These are phyloP conservation scores for Psammodynastes pulverulentus DNA, from an alignment of 2,113 vertebrate species.

Conservation along the genomic window DNA sequence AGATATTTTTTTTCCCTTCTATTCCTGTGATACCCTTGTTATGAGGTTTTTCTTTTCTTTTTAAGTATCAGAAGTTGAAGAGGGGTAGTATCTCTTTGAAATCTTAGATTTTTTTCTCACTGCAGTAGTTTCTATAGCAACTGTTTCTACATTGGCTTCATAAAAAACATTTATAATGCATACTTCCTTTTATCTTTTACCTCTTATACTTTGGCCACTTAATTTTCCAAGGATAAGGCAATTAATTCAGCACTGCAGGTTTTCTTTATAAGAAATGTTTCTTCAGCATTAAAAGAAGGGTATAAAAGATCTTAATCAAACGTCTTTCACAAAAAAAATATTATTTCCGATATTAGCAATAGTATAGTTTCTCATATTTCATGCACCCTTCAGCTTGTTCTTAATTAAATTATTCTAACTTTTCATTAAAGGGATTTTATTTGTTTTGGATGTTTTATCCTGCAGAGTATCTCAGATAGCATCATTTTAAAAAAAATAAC, in stretches of 20 bases:
- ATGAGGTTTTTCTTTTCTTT: not conserved
- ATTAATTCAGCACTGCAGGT: constrained; percentile 8
- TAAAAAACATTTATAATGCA: constrained; percentile 54
- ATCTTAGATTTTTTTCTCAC: constrained; percentile 50
- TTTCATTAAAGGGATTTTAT: not conserved
- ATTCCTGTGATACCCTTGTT: not conserved
- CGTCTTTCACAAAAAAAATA: not conserved
- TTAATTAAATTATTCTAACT: not conserved
- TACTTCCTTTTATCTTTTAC: constrained; percentile 10
- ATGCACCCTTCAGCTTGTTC: not conserved
- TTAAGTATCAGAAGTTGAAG: not conserved
- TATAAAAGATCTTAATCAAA: constrained; percentile 6
- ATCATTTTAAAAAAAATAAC: not conserved
- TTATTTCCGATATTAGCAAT: not conserved
- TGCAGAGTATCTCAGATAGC: not conserved
- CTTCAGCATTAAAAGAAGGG: not conserved
- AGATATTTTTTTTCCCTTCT: not conserved
- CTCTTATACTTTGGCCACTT: constrained; percentile 21
- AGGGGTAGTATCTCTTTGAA: constrained; percentile 20
- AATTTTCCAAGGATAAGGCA: constrained; percentile 20
- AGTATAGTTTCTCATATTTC: not conserved
- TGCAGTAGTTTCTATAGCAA: constrained; percentile 63
- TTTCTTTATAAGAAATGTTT: not conserved
- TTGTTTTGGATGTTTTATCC: not conserved
- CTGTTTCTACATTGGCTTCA: constrained; percentile 43